Evolutionary conservation across 2,113 vertebrate species (phyloP), one percentile per base, ranked within the genome.

Genomic region (Rana temporaria): DNA sequence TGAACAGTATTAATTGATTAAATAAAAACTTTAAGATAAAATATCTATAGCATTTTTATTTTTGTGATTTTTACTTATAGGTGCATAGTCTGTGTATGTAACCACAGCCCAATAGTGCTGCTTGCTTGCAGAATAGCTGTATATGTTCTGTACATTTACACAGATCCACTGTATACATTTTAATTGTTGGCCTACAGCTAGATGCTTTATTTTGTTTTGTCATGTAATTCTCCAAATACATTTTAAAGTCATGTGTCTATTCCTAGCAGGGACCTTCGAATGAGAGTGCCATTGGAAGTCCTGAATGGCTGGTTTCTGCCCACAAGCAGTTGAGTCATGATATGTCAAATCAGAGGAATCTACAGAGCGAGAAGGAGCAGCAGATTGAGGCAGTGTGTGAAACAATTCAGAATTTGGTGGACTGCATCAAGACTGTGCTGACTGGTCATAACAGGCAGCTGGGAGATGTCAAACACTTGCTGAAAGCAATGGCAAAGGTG

Each of bases 401-500:
- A 89, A 94, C 94, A 0, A 93, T 97, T 85, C 98, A 99, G 91
- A 95, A 96, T 69, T 89, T 99, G 85, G 96, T 99, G 3, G 98
- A 99, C 93, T 93, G 91, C 86, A 97, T 99, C 85, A 99, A 99
- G 90, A 96, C 94, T 48, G 96, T 95, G 81, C 94, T 99, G 53
- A 98, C 97, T 0, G 94, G 90, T 85, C 98, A 99, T 93, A 99
- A 99, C 89, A 94, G 96, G 16, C 96, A 96, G 11, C 95, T 99
- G 74, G 96, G 95, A 17, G 98, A 99, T 53, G 97, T 99, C 82
- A 99, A 99, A 81, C 96, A 99, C 90, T 94, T 99, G 16, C 92
- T 99, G 62, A 96, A 96, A 86, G 96, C 98, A 85, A 99, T 99
- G 98, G 97, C 98, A 38, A 99, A 99, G 97, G 98, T 99, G 91